These are phyloP conservation scores for Ooceraea biroi DNA, from an alignment of 1,140 invertebrate genomes.

Conservation along the genomic window DNA sequence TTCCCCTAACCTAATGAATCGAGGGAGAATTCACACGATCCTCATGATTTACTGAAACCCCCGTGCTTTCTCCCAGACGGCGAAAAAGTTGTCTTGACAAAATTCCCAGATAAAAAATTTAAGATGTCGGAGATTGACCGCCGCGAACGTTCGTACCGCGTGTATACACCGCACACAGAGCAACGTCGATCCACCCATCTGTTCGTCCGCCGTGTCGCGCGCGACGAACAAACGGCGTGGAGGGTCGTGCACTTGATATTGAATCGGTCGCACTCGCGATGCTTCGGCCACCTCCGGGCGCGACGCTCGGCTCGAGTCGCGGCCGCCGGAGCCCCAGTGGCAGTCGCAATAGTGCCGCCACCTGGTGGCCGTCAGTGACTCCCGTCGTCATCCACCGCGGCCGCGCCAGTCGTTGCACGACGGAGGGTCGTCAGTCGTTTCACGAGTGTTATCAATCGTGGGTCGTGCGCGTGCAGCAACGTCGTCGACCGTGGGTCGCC, in stretches of 20 bases:
- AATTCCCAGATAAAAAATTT: neutral
- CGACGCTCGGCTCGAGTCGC: conserved; percentile 57
- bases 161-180: neutral
- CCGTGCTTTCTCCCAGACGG: no score
- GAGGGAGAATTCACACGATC: no score
- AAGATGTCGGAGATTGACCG: neutral
- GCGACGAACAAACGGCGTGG: conserved; percentile 38
- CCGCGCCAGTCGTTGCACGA: conserved; percentile 80
- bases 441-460: conserved; percentile 79
- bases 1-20: no score
- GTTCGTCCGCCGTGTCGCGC: neutral
- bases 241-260: conserved; percentile 82
- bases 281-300: conserved; percentile 53
- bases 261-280: conserved; percentile 71
- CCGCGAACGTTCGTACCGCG: neutral
- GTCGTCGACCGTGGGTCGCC: conserved; percentile 3
- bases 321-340: conserved; percentile 76
- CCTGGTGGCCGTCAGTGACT: conserved; percentile 69
- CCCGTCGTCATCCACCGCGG: conserved; percentile 70
- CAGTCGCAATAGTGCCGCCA: conserved; percentile 67
- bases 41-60: no score
- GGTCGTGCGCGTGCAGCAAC: conserved; percentile 74
- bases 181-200: conserved; percentile 31
- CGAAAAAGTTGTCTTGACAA: no score
- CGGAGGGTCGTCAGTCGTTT: conserved; percentile 82